Base-by-base conservation (phyloP, 2,888 invertebrate species). In the Cetonia aurata region DNA sequence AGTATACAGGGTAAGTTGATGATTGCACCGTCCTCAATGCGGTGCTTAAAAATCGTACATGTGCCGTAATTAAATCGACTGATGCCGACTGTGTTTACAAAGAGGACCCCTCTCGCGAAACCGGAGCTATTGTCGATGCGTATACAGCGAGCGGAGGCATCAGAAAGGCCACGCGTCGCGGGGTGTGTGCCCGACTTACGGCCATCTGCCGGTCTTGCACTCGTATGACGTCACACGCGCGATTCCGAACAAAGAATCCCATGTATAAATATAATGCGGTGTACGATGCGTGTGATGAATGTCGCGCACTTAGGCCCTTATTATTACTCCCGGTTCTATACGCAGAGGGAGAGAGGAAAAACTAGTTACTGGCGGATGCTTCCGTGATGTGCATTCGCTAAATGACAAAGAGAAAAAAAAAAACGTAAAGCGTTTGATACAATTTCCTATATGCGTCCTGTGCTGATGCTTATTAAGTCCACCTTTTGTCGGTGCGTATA, bases 221-320 rank as follows among this genome's bases (percentile, higher is more conserved):
- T 37, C 66, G 41, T 60, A 72, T 75, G 75, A 75, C 75, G 75
- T 75, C 75, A 73, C 56, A 62, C 68, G 67, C 71, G 71, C 60
- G 67, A 46, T 69, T 67, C 71, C 69, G 62, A 72, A 72, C 71
- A 72, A 70, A 65, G 62, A 65, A 65, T 50, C 19, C 9, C 12
- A 50, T 50, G 62, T 65, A 65, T 50, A 50, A 65, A 65, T 41
- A 65, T 65, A 65, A 65, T 50, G 37, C 37, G 37, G 37, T 37
- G 37, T 37, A 17, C 25, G 25, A 37, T 37, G 37, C 10, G 37
- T 37, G 37, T 37, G 37, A 6, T 37, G 37, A 8, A 37, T 37
- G 37, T 37, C 37, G 37, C 37, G 37, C 37, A 37, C 37, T 37
- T 37, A 37, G 37, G 37, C 9, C 37, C 37, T 37, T 37, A 37